Base-by-base conservation (phyloP, 1,140 invertebrate species). In the Apis mellifera region DNA sequence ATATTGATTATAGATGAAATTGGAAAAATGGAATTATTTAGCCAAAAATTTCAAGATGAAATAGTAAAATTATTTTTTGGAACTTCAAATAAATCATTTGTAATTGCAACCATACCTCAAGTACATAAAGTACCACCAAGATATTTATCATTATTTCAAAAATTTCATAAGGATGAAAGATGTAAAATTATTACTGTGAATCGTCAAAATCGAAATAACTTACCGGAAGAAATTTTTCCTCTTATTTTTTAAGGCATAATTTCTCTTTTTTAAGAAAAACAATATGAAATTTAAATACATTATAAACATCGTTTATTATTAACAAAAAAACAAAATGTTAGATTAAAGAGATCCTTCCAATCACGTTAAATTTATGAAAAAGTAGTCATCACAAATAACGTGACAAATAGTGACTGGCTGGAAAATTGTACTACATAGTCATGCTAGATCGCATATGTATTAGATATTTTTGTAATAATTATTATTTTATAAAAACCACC, bases 21-120 rank as follows among this genome's bases (percentile, higher is more conserved):
- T 78, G 96, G 96, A 23, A 96, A 96, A 93, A 96, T 96, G 96
- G 96, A 96, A 91, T 83, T 96, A 59, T 95, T 95, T 62, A 96
- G 96, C 85, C 90, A 94, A 69, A 90, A 90, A 68, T 96, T 96
- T 89, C 65, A 82, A 21, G 86, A 94, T 70, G 75, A 88, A 23
- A 72, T 85, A 19, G 90, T 95, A 0, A 86, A 91, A 42, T 86
- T 92, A 57, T 78, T 94, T 48, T 92, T 95, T 77, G 60, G 9
- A 69, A 86, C 42, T 55, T 70, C 23, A 57, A 88, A 76, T 19
- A 68, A 69, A 84, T 74, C 15, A 50, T 90, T 76, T 17, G 91
- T 96, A 32, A 86, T 96, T 26, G 95, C 95, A 13, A 96, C 95
- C 8, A 95, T 96, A 81, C 95, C 96, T 15, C 76, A 78, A 64